phyloP scores from a whole-genome alignment of 2,888 invertebrate species.

The Orthosia incerta region DNA sequence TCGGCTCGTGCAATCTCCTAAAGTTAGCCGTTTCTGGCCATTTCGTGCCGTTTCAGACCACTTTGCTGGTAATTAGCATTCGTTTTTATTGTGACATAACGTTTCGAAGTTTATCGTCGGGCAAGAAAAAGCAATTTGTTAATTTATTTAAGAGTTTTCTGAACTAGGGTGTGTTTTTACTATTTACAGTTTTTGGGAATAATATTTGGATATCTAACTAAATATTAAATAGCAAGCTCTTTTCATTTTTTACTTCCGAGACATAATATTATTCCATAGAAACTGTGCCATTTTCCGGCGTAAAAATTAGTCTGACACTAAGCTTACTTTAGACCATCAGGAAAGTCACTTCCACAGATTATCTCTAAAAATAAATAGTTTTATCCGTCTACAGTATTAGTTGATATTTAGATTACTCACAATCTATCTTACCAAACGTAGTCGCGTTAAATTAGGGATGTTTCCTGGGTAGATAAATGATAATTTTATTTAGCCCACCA shows the following conservation, averaged over 20 bases:
- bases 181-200: not conserved
- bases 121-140: conserved; percentile 31
- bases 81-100: conserved; percentile 46
- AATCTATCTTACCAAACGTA: not conserved
- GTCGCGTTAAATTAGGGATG: too few species aligned
- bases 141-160: conserved; percentile 13
- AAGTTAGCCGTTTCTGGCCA: conserved; percentile 54
- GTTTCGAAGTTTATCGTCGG: conserved; percentile 31
- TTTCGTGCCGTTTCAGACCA: conserved; percentile 43
- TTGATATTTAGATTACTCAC: too few species aligned
- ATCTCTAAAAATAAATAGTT: too few species aligned
- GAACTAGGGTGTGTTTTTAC: not conserved
- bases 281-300: too few species aligned
- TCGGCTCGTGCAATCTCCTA: conserved; percentile 55
- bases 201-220: not conserved
- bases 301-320: too few species aligned
- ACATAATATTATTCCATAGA: too few species aligned
- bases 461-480: too few species aligned
- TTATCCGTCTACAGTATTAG: too few species aligned
- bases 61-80: conserved; percentile 59
- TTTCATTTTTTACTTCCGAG: too few species aligned
- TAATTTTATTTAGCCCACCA: too few species aligned
- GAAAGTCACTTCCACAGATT: too few species aligned
- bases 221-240: not conserved
- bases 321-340: too few species aligned